A percentile compares a stretch with the other conserved stretches of the same genome.
Conservation (phyloP, 2,113 vertebrate species). For the Verasper variegatus region DNA sequence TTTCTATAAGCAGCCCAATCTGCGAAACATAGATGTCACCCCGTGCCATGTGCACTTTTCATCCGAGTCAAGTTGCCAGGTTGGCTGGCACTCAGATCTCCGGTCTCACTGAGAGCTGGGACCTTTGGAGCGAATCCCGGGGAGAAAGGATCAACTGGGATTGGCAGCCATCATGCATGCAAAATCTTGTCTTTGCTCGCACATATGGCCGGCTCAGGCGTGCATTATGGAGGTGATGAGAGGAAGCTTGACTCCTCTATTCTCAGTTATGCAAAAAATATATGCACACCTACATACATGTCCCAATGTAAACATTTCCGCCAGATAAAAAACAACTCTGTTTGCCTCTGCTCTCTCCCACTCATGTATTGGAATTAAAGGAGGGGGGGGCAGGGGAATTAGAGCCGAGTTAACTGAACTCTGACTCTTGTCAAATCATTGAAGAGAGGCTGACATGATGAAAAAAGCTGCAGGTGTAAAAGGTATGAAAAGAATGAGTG, state of each 20-base stretch:
- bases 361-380: not conserved
- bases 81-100: constrained; percentile 53
- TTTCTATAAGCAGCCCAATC: constrained; percentile 9
- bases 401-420: constrained; percentile 15
- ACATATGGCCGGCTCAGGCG: constrained; percentile 50
- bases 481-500: constrained; percentile 1
- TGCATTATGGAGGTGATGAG: constrained; percentile 53
- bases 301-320: not conserved
- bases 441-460: not conserved
- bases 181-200: constrained; percentile 57
- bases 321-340: not conserved
- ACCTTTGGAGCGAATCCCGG: constrained; percentile 55
- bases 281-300: not conserved
- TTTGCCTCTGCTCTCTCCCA: not conserved
- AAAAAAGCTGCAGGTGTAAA: not conserved
- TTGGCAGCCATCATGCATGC: constrained; percentile 54
- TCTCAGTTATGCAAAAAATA: constrained; percentile 21
- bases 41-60: constrained; percentile 31
- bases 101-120: constrained; percentile 50
- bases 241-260: constrained; percentile 28
- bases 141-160: constrained; percentile 59
- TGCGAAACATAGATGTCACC: constrained; percentile 27
- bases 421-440: constrained; percentile 7
- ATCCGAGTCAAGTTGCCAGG: constrained; percentile 50
- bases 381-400: not conserved